These are phyloP conservation scores for Electrophaes corylata DNA, from an alignment of 2,888 invertebrate genomes.

Conservation along the genomic window DNA sequence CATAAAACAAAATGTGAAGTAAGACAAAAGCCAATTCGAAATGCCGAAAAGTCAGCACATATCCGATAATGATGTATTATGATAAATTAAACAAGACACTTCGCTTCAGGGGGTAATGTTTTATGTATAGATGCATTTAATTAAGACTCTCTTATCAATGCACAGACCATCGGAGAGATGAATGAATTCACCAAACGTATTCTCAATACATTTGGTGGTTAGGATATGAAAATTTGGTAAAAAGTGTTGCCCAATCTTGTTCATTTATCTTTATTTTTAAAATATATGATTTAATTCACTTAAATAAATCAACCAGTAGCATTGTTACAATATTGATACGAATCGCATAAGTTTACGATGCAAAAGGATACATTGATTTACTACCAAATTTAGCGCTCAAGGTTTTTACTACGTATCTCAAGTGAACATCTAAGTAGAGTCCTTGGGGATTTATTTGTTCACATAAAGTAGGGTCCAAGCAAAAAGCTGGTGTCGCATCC, in stretches of 20 bases:
- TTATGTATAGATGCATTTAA: slow-evolving; percentile 70
- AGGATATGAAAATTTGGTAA: slow-evolving; percentile 12
- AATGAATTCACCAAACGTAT: slow-evolving; percentile 41
- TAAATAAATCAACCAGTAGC: slow-evolving; percentile 12
- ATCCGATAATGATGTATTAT: slow-evolving; percentile 66
- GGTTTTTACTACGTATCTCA: slow-evolving; percentile 18
- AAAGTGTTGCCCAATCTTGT: slow-evolving; percentile 11
- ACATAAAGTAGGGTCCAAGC: slow-evolving; percentile 48
- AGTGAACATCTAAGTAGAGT: slow-evolving; percentile 17
- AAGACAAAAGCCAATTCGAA: slow-evolving; percentile 62
- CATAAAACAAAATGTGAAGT: slow-evolving; percentile 47
- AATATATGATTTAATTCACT: slow-evolving; percentile 11
- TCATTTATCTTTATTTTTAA: slow-evolving; percentile 11
- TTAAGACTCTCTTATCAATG: slow-evolving; percentile 61
- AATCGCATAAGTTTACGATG: slow-evolving; percentile 4
- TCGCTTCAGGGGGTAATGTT: slow-evolving; percentile 75
- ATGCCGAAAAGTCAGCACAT: slow-evolving; percentile 52
- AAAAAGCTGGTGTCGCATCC: slow-evolving; percentile 51
- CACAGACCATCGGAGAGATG: slow-evolving; percentile 40
- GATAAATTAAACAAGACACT: slow-evolving; percentile 70
- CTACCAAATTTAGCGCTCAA: slow-evolving; percentile 14
- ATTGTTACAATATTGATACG: slow-evolving; percentile 7
- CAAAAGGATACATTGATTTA: slow-evolving; percentile 8
- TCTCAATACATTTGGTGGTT: too few species aligned
- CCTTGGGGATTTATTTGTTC: slow-evolving; percentile 45